phyloP scores from a whole-genome alignment of 2,113 vertebrate genomes.

The Aix galericulata region DNA sequence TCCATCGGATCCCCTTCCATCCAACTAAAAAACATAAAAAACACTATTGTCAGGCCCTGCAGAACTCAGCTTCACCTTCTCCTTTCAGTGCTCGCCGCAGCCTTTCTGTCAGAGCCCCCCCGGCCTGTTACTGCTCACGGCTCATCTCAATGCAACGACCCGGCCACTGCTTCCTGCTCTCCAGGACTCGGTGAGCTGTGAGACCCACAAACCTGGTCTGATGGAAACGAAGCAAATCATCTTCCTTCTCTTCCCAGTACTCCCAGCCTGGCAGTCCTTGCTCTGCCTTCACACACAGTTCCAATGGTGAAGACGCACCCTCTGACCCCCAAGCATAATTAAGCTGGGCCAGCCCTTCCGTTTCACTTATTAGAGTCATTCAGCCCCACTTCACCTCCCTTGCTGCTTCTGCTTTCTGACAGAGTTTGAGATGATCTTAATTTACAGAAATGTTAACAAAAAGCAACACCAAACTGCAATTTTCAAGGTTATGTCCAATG shows the following conservation, averaged over 20 bases:
- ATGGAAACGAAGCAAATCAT: not conserved
- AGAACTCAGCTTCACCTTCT: not conserved
- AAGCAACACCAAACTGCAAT: not conserved
- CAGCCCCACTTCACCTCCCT: not conserved
- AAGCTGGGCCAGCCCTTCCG: not conserved
- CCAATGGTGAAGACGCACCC: not conserved
- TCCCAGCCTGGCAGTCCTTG: not conserved
- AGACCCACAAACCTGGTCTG: not conserved
- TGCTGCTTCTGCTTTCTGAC: not conserved
- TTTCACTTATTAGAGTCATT: not conserved
- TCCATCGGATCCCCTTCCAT: not conserved
- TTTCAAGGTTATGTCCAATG: not conserved
- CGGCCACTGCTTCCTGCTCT: not conserved
- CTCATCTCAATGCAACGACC: not conserved
- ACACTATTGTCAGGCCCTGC: not conserved
- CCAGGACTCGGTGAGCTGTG: not conserved
- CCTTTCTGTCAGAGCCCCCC: not conserved
- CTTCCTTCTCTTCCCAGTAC: not conserved
- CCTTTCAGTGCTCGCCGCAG: not conserved
- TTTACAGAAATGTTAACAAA: not conserved
- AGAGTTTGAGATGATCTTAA: not conserved
- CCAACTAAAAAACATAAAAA: not conserved
- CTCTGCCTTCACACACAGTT: not conserved
- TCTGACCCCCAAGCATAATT: rapidly evolving
- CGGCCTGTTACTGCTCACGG: not conserved